Base-by-base conservation (phyloP, 23 tunicate genomes). In the Clavelina lepadiformis region DNA sequence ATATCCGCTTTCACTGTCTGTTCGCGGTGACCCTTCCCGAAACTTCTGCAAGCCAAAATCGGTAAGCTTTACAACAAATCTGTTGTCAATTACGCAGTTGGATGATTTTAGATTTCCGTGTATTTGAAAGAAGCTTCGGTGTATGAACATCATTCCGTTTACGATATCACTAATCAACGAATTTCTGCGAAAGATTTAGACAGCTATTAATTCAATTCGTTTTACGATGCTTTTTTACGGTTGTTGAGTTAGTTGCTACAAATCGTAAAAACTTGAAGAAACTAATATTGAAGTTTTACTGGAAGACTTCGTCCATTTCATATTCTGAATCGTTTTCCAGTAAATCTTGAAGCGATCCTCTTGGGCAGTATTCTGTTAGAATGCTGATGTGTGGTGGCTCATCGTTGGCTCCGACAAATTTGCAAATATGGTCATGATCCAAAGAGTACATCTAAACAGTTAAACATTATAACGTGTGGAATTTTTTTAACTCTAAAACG, bases 71-170 rank as follows among this genome's bases (percentile, higher is more conserved):
- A 89, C 88, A 30, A 75, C 83, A 62, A 89, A 81, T 49, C 89
- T 27, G 54, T 83, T 75, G 79, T 89, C 97, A 35, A 89, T 62
- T 58, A 89, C 50, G 56, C 97, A 89, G 41, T 89, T 89, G 13
- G 97, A 74, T 18, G 97, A 89, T 46, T 89, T 89, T 1, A 89
- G 69, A 35, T 89, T 81, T 11, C 97, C 97, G 46, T 89, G 97
- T 19, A 26, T 61, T 31, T 79, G 77, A 27, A 89, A 82, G 58
- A 20, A 58, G 61, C 83, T 81, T 31, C 70, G 74, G 36, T 89
- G 97, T 5, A 89, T 54, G 57, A 38, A 89, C 56, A 53, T 50
- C 97, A 89, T 81, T 24, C 97, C 97, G 7, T 56, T 66, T 2
- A 78, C 72, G 0, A 89, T 76, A 63, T 89, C 97, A 63, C 72